Base-by-base conservation (phyloP, 2,888 invertebrate genomes). In the Neocrepidodera transversa region DNA sequence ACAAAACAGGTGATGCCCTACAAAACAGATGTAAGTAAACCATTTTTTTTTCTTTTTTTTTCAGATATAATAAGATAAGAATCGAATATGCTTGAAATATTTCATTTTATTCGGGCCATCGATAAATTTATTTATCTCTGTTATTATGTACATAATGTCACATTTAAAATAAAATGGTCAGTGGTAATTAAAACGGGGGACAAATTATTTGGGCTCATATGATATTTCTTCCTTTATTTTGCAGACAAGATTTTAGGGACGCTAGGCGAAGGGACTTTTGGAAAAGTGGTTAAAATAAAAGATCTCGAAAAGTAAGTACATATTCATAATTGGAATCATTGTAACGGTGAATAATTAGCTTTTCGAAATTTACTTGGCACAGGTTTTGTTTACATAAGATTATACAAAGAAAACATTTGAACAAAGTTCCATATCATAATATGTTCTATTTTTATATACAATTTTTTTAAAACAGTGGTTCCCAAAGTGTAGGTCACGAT, bases 201-300 rank as follows among this genome's bases (percentile, higher is more conserved):
- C n/a, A n/a, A n/a, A n/a, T n/a, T n/a, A n/a, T n/a, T n/a, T n/a
- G n/a, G n/a, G n/a, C n/a, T n/a, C n/a, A n/a, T n/a, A n/a, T n/a
- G n/a, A n/a, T n/a, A n/a, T n/a, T n/a, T n/a, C n/a, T n/a, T n/a
- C n/a, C 82, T 85, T 82, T 86, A 86, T 83, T 80, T 93, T 91
- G 79, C 94, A 98, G 98, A 97, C 91, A 95, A 95, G 88, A 93
- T 99, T 84, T 87, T 95, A 85, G 90, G 92, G 83, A 99, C 98
- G 76, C 91, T 99, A 79, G 99, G 99, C 76, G 98, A 99, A 86
- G 99, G 99, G 80, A 99, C 99, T 75, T 99, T 99, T 88, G 99
- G 99, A 81, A 97, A 98, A 87, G 98, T 99, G 79, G 97, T 98
- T 79, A 94, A 97, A 87, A 97, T 97, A 82, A 93, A 93, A 84